These are phyloP conservation scores for Stenodema calcarata DNA, from an alignment of 2,888 invertebrate genomes.

Conservation along the genomic window DNA sequence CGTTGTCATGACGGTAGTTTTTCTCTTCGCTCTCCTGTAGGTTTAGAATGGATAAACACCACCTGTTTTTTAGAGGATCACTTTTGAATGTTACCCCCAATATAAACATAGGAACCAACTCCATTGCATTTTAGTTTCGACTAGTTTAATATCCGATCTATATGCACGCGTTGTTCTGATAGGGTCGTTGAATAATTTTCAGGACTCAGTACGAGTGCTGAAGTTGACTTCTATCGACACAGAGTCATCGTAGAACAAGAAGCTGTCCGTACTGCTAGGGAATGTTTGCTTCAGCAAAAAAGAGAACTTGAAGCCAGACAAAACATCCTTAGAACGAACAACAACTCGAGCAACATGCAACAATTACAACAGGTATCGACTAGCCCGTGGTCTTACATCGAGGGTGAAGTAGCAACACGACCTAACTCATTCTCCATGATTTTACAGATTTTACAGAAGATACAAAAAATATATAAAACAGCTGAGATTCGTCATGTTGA, in stretches of 20 bases:
- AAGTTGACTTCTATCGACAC: constrained; percentile 82
- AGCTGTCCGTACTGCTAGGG: constrained; percentile 82
- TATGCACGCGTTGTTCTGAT: too few relatives aligned
- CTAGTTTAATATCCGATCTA: constrained; percentile 52
- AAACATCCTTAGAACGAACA: constrained; percentile 48
- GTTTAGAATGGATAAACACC: background rate
- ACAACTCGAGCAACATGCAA: constrained; percentile 63
- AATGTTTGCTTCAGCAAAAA: constrained; percentile 73
- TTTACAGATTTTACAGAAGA: too few relatives aligned
- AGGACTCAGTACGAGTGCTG: constrained; percentile 62
- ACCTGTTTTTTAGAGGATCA: background rate
- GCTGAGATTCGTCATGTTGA: too few relatives aligned
- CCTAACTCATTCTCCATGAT: too few relatives aligned
- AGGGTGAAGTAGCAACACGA: too few relatives aligned
- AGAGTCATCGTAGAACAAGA: constrained; percentile 81
- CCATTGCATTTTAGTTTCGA: background rate
- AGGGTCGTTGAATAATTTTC: background rate
- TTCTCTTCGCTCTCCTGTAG: background rate
- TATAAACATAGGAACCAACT: background rate
- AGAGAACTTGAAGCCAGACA: constrained; percentile 70
- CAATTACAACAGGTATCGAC: constrained; percentile 62
- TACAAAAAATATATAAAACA: too few relatives aligned
- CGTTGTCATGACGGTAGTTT: background rate
- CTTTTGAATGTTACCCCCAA: background rate
- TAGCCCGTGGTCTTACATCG: too few relatives aligned